These are phyloP conservation scores for Marcusenius ussheri DNA, from an alignment of 2,113 vertebrate genomes.

Conservation along the genomic window DNA sequence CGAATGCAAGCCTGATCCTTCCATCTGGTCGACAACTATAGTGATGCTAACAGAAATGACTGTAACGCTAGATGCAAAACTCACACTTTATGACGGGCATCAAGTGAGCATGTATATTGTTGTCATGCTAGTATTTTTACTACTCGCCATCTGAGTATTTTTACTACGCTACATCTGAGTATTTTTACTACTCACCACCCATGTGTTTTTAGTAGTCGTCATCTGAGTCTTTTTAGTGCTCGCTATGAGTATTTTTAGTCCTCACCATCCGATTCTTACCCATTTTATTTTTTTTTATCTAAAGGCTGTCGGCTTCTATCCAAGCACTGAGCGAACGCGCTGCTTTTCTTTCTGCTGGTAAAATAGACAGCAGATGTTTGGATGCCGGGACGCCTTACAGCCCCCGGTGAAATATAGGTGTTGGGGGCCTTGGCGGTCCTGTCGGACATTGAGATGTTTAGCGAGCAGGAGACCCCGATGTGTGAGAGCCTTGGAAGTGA, in stretches of 20 bases:
- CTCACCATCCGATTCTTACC: background rate
- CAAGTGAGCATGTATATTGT: background rate
- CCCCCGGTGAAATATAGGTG: constrained; percentile 36
- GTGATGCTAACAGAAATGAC: background rate
- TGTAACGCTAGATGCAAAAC: background rate
- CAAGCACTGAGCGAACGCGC: background rate
- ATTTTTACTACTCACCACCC: background rate
- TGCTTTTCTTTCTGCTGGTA: background rate
- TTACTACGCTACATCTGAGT: background rate
- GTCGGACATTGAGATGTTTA: constrained; percentile 41
- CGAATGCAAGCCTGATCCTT: background rate
- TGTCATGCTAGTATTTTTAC: background rate
- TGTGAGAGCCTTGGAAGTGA: background rate
- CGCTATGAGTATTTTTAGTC: background rate
- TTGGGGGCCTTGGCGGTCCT: constrained; percentile 5
- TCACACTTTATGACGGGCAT: background rate
- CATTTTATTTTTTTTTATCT: background rate
- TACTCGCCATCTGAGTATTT: background rate
- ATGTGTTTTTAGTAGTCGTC: background rate
- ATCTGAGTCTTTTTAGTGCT: background rate
- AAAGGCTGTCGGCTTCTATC: background rate
- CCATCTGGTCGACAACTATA: background rate
- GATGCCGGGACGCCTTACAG: constrained; percentile 4
- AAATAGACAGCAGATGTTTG: constrained; percentile 44
- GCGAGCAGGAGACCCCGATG: background rate